Evolutionary conservation across 2,888 invertebrate species (phyloP).

Genomic region (Marronus borbonicus): DNA sequence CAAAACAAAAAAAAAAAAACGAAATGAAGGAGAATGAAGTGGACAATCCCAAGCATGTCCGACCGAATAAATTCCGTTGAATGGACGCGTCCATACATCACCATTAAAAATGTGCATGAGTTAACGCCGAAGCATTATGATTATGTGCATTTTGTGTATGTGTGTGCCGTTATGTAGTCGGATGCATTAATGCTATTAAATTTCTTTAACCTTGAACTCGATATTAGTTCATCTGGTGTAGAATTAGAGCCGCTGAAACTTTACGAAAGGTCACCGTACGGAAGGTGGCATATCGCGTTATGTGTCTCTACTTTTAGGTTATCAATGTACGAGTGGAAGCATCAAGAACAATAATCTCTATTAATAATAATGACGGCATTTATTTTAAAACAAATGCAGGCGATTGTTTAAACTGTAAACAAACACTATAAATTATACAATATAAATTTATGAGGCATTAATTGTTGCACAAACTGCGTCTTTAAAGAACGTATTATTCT

Average conservation of each 20-base stretch:
- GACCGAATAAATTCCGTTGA: constrained; percentile 1
- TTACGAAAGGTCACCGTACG: constrained; percentile 7
- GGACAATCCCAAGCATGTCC: constrained; percentile 28
- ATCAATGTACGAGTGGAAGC: constrained; percentile 6
- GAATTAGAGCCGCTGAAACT: constrained; percentile 12
- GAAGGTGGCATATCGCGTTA: constrained; percentile 19
- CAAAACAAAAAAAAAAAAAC: constrained; percentile 31
- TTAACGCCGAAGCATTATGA: constrained; percentile 5
- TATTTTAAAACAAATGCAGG: constrained; percentile 23
- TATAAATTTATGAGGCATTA: constrained; percentile 33
- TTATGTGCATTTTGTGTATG: constrained; percentile 13
- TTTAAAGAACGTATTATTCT: constrained; percentile 7
- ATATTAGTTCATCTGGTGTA: constrained; percentile 35
- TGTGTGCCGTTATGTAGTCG: constrained; percentile 8
- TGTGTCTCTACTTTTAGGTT: constrained; percentile 19
- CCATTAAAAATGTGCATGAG: constrained; percentile 35
- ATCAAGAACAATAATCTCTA: constrained; percentile 32
- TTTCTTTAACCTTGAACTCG: constrained; percentile 54
- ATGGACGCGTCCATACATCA: constrained; percentile 16
- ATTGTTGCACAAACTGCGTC: constrained; percentile 10
- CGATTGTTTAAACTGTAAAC: constrained; percentile 16
- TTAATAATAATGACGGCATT: constrained; percentile 35
- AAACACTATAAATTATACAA: constrained; percentile 32
- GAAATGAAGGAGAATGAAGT: constrained; percentile 3
- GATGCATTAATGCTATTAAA: constrained; percentile 41